Conservation (phyloP, 2,888 invertebrate species). For the Ceriagrion tenellum region DNA sequence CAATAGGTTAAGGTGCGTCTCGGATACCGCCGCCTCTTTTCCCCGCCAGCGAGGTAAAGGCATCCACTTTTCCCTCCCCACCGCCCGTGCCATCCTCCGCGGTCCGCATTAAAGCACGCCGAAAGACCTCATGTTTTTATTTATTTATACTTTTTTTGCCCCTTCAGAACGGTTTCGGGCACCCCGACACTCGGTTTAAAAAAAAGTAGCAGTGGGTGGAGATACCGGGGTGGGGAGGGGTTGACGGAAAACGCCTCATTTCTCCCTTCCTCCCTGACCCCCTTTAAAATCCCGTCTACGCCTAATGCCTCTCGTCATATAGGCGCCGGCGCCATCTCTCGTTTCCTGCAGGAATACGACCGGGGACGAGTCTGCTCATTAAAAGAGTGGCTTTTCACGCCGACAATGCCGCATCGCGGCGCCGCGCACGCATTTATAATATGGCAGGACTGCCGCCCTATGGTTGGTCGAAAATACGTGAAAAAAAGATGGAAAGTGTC, state of each 20-base stretch:
- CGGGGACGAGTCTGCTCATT: slow-evolving; percentile 18
- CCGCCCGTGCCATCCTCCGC: neutral
- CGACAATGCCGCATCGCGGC: neutral
- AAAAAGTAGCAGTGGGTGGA: neutral
- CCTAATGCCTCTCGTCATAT: neutral
- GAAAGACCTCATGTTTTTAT: neutral
- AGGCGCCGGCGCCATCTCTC: slow-evolving; percentile 10
- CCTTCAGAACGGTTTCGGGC: neutral
- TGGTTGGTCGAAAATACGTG: neutral
- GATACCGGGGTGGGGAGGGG: neutral
- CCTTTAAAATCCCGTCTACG: too few species aligned
- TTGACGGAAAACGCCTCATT: neutral
- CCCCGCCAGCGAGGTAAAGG: neutral
- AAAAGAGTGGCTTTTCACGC: slow-evolving; percentile 9
- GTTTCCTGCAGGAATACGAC: slow-evolving; percentile 4
- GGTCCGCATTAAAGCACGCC: neutral
- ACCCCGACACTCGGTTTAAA: neutral
- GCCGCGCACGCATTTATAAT: slow-evolving; percentile 5
- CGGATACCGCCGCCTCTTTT: neutral
- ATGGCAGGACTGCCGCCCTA: neutral
- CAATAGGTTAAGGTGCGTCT: slow-evolving; percentile 34
- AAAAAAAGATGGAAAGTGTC: neutral
- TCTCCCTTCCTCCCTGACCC: neutral
- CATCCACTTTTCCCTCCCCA: neutral
- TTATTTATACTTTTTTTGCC: neutral